Conservation (phyloP, 2,113 vertebrate genomes). For the Polypterus bichir region DNA sequence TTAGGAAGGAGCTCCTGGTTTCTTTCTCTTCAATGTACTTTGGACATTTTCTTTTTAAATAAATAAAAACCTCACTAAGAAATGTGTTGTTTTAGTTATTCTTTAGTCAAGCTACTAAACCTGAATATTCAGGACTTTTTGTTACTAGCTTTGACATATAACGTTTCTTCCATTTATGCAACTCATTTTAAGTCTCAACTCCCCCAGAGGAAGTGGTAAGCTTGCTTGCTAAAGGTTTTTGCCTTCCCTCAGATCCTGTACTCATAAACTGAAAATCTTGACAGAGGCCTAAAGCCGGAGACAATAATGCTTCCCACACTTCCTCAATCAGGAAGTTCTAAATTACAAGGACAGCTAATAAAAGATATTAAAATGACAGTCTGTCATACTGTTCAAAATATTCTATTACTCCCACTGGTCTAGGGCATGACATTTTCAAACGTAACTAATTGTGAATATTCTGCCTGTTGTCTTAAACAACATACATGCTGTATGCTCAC, state of each 20-base stretch:
- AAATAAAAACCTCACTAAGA: no score
- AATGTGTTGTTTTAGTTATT: no score
- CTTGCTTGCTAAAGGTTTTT: constrained; percentile 25
- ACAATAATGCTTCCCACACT: constrained; percentile 30
- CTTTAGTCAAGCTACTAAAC: no score
- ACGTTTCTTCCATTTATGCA: constrained; percentile 15
- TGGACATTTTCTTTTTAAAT: no score
- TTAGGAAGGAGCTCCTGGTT: no score
- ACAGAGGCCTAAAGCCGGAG: constrained; percentile 22
- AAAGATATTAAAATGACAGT: constrained; percentile 39
- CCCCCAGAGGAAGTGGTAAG: constrained; percentile 31
- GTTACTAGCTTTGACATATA: background rate
- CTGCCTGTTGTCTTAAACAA: no score
- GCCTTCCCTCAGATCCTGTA: constrained; percentile 26
- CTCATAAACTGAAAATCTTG: constrained; percentile 30
- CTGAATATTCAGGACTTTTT: background rate
- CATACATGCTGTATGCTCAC: no score
- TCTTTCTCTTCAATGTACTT: no score
- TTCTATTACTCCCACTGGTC: constrained; percentile 29
- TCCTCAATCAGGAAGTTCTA: constrained; percentile 49
- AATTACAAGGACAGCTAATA: constrained; percentile 48
- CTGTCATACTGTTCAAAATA: constrained; percentile 28
- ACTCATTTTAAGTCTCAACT: constrained; percentile 30
- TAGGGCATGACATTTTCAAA: background rate
- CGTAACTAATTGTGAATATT: no score